phyloP scores from a whole-genome alignment of 1,140 invertebrate species.

The Penaeus indicus region DNA sequence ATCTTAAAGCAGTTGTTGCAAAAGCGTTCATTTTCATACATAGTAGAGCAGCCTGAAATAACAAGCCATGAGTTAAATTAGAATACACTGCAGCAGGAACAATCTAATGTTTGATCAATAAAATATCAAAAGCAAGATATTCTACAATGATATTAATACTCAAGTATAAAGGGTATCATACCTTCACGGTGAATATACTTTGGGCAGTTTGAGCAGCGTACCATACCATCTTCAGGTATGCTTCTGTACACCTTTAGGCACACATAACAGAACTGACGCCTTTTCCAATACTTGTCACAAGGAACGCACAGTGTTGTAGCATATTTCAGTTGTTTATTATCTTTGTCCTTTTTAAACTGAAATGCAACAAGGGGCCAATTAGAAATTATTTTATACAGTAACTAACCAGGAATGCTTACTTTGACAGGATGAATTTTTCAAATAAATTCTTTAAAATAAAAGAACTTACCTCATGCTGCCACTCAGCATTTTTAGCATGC shows the following conservation, averaged over 20 bases:
- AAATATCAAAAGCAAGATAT: neutral
- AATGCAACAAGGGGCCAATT: neutral
- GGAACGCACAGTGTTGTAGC: conserved; percentile 74
- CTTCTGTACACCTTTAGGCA: conserved; percentile 65
- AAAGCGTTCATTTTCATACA: conserved; percentile 64
- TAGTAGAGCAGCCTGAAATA: conserved; percentile 57
- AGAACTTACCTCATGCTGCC: conserved; percentile 72
- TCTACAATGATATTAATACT: neutral
- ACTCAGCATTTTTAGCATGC: conserved; percentile 69
- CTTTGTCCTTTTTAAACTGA: conserved; percentile 73
- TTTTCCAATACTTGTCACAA: conserved; percentile 72
- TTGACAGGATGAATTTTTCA: neutral
- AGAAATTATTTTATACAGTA: neutral
- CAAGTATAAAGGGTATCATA: neutral
- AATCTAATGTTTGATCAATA: neutral
- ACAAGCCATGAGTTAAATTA: neutral
- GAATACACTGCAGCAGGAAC: no score
- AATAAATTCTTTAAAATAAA: conserved; percentile 20
- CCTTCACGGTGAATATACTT: conserved; percentile 65
- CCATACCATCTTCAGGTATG: conserved; percentile 65
- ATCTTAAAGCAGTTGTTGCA: conserved; percentile 64
- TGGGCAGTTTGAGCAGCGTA: conserved; percentile 64
- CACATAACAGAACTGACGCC: conserved; percentile 65
- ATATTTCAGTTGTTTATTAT: conserved; percentile 73
- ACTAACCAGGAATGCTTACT: neutral